Percentiles rank a stretch among this genome's conserved stretches.
Conservation (phyloP, 1,140 invertebrate species). For the Ectropis grisescens region DNA sequence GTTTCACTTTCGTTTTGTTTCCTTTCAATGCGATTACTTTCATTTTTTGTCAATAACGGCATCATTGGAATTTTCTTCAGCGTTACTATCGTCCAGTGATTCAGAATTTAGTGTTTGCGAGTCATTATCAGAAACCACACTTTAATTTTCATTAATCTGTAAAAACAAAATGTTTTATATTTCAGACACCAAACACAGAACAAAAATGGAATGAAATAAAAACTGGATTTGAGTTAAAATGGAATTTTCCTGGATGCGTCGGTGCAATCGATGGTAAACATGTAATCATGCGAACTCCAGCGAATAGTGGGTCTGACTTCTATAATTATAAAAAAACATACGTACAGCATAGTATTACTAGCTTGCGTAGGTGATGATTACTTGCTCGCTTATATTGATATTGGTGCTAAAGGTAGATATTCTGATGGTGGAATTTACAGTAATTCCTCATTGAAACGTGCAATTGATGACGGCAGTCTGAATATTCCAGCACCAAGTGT, state of each 20-base stretch:
- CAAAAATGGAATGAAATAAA: background rate
- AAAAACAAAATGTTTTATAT: too few relatives aligned
- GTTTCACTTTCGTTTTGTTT: too few relatives aligned
- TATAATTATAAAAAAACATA: background rate
- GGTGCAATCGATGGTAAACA: background rate
- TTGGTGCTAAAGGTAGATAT: background rate
- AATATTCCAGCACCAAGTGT: slow-evolving; percentile 5
- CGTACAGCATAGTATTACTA: background rate
- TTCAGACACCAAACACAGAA: background rate
- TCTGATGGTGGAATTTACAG: slow-evolving; percentile 6
- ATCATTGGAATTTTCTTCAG: too few relatives aligned
- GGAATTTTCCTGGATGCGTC: background rate
- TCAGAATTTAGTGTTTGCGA: too few relatives aligned
- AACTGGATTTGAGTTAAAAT: background rate
- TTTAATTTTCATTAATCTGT: too few relatives aligned
- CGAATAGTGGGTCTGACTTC: background rate
- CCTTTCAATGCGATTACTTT: too few relatives aligned
- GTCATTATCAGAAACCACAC: too few relatives aligned
- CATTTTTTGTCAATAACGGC: too few relatives aligned
- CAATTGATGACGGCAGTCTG: slow-evolving; percentile 4
- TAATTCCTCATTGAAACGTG: slow-evolving; percentile 8
- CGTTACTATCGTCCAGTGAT: too few relatives aligned
- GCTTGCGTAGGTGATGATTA: background rate
- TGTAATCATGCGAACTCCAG: background rate
- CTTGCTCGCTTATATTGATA: background rate